These are phyloP conservation scores for Fulica atra DNA, from an alignment of 2,113 vertebrate genomes.

Conservation along the genomic window DNA sequence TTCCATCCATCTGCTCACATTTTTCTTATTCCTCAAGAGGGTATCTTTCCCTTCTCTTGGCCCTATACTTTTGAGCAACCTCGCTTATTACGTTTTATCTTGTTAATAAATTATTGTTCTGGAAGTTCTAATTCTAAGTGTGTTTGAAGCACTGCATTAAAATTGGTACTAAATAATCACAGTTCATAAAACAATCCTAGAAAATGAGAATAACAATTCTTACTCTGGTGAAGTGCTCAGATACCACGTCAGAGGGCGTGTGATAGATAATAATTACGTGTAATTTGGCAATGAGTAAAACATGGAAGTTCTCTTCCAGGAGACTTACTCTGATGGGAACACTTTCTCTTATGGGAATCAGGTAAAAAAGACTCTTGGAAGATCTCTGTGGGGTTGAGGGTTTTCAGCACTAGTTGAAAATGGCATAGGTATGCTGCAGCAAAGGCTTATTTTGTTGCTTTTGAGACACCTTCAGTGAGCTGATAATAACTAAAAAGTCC, in stretches of 20 bases:
- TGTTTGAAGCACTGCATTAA: not conserved
- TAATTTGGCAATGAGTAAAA: not conserved
- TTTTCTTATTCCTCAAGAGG: not conserved
- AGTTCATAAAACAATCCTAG: not conserved
- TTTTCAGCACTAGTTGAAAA: not conserved
- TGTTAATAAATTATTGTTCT: not conserved
- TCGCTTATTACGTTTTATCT: not conserved
- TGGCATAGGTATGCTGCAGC: not conserved
- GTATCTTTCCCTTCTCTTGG: not conserved
- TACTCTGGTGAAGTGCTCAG: not conserved
- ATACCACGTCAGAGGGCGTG: accelerated
- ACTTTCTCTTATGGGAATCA: not conserved
- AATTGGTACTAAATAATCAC: not conserved
- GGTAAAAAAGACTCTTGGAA: not conserved
- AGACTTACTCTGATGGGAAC: not conserved
- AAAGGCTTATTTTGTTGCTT: not conserved
- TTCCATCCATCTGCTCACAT: not conserved
- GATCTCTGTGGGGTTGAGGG: not conserved
- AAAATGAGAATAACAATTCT: not conserved
- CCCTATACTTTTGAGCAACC: not conserved
- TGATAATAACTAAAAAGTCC: not conserved
- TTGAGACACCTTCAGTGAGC: not conserved
- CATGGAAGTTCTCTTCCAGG: not conserved
- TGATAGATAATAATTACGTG: not conserved
- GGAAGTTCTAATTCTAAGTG: not conserved